These are phyloP conservation scores for Eupelmus urozonus DNA, from an alignment of 2,888 invertebrate genomes.

Conservation along the genomic window DNA sequence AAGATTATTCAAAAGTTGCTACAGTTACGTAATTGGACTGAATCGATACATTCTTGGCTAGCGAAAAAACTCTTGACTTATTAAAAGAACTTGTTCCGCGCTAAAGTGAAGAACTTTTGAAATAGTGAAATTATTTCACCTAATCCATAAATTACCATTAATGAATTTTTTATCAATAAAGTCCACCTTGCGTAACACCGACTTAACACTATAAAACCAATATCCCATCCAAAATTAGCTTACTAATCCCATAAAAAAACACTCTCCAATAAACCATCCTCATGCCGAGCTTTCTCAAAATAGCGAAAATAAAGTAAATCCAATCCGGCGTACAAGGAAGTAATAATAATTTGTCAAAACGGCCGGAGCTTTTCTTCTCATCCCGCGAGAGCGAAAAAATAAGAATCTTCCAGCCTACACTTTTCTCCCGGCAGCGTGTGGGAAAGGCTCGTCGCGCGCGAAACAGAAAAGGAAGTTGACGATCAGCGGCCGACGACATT, in stretches of 20 bases:
- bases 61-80: conserved; percentile 19
- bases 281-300: no score
- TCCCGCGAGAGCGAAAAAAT: not conserved
- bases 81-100: not conserved
- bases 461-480: conserved; percentile 35
- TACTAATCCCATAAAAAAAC: no score
- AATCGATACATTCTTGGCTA: not conserved
- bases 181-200: no score
- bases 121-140: not conserved
- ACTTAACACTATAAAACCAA: no score
- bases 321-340: not conserved
- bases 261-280: no score
- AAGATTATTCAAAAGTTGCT: conserved; percentile 4
- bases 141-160: not conserved
- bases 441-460: not conserved
- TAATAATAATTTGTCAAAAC: not conserved
- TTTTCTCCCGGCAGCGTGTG: not conserved
- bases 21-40: conserved; percentile 4
- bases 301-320: no score
- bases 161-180: no score
- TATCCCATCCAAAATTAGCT: no score
- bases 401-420: not conserved
- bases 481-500: conserved; percentile 13
- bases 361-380: not conserved
- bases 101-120: not conserved